Evolutionary conservation across 2,888 invertebrate genomes (phyloP).

Genomic region (Dryobotodes eremita): DNA sequence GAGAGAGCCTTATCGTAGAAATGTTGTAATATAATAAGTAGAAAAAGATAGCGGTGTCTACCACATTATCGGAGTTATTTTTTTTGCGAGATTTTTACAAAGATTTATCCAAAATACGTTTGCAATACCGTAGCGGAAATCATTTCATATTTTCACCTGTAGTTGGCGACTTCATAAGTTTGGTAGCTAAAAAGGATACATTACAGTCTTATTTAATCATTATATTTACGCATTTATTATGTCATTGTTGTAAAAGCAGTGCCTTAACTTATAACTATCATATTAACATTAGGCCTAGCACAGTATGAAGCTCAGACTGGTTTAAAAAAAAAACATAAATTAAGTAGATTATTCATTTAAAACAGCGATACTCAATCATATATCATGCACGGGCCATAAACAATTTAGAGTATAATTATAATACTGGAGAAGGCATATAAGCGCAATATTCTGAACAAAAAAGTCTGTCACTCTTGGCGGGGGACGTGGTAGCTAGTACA

Average conservation of each 20-base stretch:
- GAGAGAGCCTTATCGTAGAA: constrained; percentile 44
- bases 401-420: too few species aligned
- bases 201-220: constrained; percentile 53
- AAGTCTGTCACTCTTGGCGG: too few species aligned
- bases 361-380: constrained; percentile 20
- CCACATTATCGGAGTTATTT: background rate
- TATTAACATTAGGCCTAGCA: constrained; percentile 54
- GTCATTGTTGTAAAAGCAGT: constrained; percentile 51
- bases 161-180: constrained; percentile 38
- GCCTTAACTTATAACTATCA: constrained; percentile 25
- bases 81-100: background rate
- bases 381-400: background rate
- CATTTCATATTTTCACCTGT: background rate
- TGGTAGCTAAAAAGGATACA: constrained; percentile 21
- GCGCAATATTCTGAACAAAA: too few species aligned
- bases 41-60: background rate
- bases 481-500: too few species aligned
- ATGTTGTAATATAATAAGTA: background rate
- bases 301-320: constrained; percentile 37
- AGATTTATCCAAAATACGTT: background rate
- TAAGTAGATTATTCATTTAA: constrained; percentile 3
- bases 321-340: constrained; percentile 20
- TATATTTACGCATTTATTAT: constrained; percentile 34
- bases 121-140: background rate
- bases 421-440: too few species aligned